These are phyloP conservation scores for Drosophila fuyamai DNA, from an alignment of 1,140 invertebrate genomes.

Conservation along the genomic window DNA sequence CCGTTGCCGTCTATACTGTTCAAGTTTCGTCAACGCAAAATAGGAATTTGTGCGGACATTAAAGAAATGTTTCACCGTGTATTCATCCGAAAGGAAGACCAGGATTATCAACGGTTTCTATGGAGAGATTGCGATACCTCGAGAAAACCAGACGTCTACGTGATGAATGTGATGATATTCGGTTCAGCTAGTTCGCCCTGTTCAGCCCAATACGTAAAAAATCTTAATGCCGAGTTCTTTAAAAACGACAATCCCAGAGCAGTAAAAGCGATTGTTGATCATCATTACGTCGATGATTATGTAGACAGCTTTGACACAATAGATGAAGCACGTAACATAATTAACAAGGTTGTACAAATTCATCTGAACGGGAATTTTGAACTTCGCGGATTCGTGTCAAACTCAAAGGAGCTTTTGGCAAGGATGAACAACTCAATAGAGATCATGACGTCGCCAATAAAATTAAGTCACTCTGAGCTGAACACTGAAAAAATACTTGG, in stretches of 20 bases:
- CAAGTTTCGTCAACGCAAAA: too few species aligned
- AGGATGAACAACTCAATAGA: neutral
- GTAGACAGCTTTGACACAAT: neutral
- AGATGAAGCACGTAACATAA: neutral
- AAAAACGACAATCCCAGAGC: neutral
- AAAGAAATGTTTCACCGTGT: conserved; percentile 2
- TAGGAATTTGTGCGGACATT: conserved; percentile 2
- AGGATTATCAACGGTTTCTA: neutral
- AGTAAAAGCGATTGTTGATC: conserved; percentile 1
- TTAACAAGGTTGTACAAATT: neutral
- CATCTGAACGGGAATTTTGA: neutral
- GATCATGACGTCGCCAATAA: neutral
- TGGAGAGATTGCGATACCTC: neutral
- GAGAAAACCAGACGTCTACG: neutral
- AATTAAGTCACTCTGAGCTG: neutral
- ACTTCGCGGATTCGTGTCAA: conserved; percentile 1
- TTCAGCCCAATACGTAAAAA: conserved; percentile 3
- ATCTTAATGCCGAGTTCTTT: neutral
- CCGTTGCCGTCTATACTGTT: neutral
- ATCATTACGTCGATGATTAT: conserved; percentile 10
- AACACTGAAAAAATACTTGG: conserved; percentile 1
- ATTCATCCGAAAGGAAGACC: neutral
- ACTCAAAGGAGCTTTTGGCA: neutral
- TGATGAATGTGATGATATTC: conserved; percentile 2
- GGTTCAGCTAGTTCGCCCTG: conserved; percentile 1